phyloP scores from a whole-genome alignment of 1,140 invertebrate genomes.

The Oreohelix idahoensis region DNA sequence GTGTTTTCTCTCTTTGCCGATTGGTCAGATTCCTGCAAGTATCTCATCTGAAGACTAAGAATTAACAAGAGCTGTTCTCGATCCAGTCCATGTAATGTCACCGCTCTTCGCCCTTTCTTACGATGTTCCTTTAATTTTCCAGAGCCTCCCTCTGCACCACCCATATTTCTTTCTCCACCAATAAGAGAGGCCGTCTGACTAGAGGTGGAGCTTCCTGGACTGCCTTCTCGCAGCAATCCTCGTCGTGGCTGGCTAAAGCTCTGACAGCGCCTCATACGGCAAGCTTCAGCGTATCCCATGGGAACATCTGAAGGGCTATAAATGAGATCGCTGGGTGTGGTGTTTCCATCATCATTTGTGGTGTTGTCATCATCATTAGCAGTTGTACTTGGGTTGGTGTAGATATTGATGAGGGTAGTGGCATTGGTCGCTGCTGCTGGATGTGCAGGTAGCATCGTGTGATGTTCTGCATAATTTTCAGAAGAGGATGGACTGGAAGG shows the following conservation, averaged over 20 bases:
- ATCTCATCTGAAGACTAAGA: constrained; percentile 64
- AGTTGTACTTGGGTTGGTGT: constrained; percentile 38
- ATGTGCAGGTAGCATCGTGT: constrained; percentile 23
- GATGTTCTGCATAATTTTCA: constrained; percentile 19
- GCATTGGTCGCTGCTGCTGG: background rate
- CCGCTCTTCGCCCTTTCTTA: constrained; percentile 54
- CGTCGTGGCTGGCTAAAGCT: constrained; percentile 46
- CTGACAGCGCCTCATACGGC: constrained; percentile 42
- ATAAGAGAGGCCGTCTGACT: constrained; percentile 20
- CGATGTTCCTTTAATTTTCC: constrained; percentile 56
- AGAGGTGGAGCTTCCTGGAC: constrained; percentile 21
- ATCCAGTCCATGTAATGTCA: constrained; percentile 64
- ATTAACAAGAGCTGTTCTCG: constrained; percentile 64
- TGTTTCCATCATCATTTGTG: constrained; percentile 32
- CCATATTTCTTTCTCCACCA: constrained; percentile 15
- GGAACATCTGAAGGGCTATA: constrained; percentile 44
- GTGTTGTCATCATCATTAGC: constrained; percentile 31
- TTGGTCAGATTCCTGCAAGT: constrained; percentile 58
- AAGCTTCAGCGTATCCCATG: constrained; percentile 44
- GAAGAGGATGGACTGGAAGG: constrained; percentile 12
- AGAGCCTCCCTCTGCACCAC: constrained; percentile 47
- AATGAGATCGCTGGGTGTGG: constrained; percentile 43
- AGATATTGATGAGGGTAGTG: constrained; percentile 22
- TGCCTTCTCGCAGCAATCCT: constrained; percentile 34
- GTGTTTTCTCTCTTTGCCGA: constrained; percentile 42